Evolutionary conservation across 2,888 invertebrate genomes (phyloP).

Genomic region (Beris morrisii): DNA sequence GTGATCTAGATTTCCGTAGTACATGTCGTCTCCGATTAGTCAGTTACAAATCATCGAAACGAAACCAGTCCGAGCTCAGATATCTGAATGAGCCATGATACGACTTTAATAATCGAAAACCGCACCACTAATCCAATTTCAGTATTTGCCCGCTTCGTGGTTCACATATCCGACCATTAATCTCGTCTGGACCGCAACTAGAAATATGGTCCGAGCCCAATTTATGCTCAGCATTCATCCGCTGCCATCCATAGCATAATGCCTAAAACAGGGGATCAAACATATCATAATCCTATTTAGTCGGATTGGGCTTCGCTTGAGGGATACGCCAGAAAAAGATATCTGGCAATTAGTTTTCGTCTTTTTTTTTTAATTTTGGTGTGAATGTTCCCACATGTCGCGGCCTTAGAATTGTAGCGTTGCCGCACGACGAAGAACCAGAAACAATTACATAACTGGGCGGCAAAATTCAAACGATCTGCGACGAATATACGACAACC

Average conservation of each 20-base stretch:
- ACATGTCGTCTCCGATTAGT: constrained; percentile 13
- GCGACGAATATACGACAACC: not conserved
- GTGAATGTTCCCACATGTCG: constrained; percentile 25
- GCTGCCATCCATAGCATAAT: not conserved
- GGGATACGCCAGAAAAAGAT: constrained; percentile 11
- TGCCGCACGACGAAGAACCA: not conserved
- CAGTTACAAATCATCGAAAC: not conserved
- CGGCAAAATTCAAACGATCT: constrained; percentile 17
- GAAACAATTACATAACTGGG: not conserved
- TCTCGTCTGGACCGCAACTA: constrained; percentile 17
- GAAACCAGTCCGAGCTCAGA: too few species aligned
- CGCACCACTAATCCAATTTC: constrained; percentile 22
- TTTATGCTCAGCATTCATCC: constrained; percentile 15
- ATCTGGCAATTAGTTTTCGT: constrained; percentile 18
- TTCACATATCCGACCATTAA: constrained; percentile 10
- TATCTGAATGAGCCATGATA: not conserved
- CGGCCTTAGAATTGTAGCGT: not conserved
- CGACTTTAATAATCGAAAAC: constrained; percentile 7
- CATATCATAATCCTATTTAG: constrained; percentile 13
- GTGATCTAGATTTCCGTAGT: constrained; percentile 12
- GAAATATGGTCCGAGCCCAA: constrained; percentile 14
- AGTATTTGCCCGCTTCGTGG: constrained; percentile 17
- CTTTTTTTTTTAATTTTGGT: constrained; percentile 12
- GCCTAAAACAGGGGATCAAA: constrained; percentile 4
- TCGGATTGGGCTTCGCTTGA: not conserved